phyloP scores from a whole-genome alignment of 2,113 vertebrate species.

The Pomatorhinus ruficollis region DNA sequence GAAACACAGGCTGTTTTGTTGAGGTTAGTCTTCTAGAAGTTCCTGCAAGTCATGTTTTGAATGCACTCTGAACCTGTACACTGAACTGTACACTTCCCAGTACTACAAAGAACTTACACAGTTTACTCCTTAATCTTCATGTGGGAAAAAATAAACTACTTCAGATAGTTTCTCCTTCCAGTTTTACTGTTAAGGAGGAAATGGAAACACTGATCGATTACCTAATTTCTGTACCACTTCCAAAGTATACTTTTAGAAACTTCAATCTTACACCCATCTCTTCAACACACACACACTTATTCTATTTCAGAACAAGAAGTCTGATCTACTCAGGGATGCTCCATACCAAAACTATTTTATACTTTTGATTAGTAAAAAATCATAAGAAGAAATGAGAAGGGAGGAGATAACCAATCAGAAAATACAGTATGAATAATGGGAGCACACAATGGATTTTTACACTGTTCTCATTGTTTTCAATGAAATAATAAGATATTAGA shows the following conservation, averaged over 20 bases:
- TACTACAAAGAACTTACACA: not conserved
- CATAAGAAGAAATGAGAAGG: fast-evolving
- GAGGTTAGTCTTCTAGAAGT: not conserved
- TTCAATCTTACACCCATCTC: not conserved
- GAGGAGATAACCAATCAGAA: not conserved
- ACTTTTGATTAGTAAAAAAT: not conserved
- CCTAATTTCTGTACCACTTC: not conserved
- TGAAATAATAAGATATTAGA: not conserved
- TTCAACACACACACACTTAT: not conserved
- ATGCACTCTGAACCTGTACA: not conserved
- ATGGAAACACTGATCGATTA: not conserved
- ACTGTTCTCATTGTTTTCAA: not conserved
- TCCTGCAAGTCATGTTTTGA: not conserved
- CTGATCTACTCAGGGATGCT: not conserved
- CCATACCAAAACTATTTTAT: not conserved
- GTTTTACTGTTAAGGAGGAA: not conserved
- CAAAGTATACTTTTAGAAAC: not conserved
- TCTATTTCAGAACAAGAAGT: not conserved
- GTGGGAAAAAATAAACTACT: not conserved
- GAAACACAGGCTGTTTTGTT: not conserved
- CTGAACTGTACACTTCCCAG: not conserved
- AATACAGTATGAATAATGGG: not conserved
- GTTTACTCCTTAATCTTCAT: not conserved
- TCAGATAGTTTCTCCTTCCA: not conserved
- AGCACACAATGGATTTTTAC: not conserved